Percentiles rank a stretch among this genome's conserved stretches.
phyloP scores from a whole-genome alignment of 1,140 invertebrate species.

The Scylla paramamosain region DNA sequence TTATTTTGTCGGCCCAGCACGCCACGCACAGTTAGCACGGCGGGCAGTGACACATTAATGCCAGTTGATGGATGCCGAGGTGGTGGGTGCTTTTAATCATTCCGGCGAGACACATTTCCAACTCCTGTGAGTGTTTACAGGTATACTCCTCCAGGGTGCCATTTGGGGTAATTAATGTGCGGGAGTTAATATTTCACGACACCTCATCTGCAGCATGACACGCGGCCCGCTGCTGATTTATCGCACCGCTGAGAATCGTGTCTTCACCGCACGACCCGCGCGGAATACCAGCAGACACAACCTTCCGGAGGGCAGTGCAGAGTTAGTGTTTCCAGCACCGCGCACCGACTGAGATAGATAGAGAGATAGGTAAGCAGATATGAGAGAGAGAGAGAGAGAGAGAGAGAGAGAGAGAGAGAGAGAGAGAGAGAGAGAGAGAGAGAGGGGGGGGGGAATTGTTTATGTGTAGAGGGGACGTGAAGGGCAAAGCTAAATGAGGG shows the following conservation, averaged over 20 bases:
- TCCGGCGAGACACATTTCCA: background rate
- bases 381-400: background rate
- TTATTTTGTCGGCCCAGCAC: slow-evolving; percentile 18
- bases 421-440: background rate
- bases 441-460: background rate
- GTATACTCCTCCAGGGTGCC: background rate
- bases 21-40: slow-evolving; percentile 17
- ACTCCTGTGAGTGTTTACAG: background rate
- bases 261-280: background rate
- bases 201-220: background rate
- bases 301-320: background rate
- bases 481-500: background rate
- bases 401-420: slow-evolving; percentile 24
- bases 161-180: slow-evolving; percentile 15
- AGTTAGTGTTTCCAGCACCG: background rate
- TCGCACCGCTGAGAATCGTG: background rate
- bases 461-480: background rate
- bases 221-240: background rate
- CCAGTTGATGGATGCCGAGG: background rate
- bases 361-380: background rate
- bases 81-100: slow-evolving; percentile 11
- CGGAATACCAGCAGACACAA: background rate
- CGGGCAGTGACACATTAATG: slow-evolving; percentile 1
- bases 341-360: background rate
- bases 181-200: slow-evolving; percentile 4